Base-by-base conservation (phyloP, 1,140 invertebrate genomes). In the Adoxophyes honmai region DNA sequence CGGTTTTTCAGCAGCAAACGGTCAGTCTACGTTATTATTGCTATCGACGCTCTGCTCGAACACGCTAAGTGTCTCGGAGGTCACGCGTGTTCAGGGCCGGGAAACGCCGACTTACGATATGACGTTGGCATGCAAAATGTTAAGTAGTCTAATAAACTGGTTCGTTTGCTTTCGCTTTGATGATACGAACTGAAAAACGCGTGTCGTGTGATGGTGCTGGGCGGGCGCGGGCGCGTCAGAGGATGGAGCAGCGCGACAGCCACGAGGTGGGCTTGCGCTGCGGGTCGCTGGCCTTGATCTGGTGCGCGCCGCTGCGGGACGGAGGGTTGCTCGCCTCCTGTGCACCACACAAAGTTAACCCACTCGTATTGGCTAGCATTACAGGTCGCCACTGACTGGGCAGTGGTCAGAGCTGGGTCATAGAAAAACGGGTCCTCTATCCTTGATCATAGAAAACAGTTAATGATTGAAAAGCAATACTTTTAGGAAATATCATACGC, bases 321-420 rank as follows among this genome's bases (percentile, higher is more conserved):
- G 93, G 92, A 57, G 94, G 94, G 90, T 96, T 95, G 62, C 93
- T 95, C 66, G 94, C 94, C 86, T 96, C 94, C 94, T 96, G 73
- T 16, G 62, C 42, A 28, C 21, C 2, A 28, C 18, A 28, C 16
- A 48, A 1, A 2, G 6, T 28, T 28, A 28, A 6, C 6, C 2
- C 21, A 28, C 2, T 28, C 6, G 6, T 28, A 28, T 6, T 3
- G 6, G 21, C 6, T 28, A 6, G 6, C 6, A 28, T 3, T 3
- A 28, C 21, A 28, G n/a, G 6, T 6, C 21, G 21, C 21, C 21
- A 28, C 6, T 28, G 6, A 28, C 2, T 28, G 6, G 21, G 21
- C 2, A 3, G 21, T 28, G n/a, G n/a, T n/a, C n/a, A 28, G 21
- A 28, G 21, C 6, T 3, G 21, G 6, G 21, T 28, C 21, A 28